Evolutionary conservation across 2,888 invertebrate genomes (phyloP).

Genomic region (Schrankia costaestrigalis): DNA sequence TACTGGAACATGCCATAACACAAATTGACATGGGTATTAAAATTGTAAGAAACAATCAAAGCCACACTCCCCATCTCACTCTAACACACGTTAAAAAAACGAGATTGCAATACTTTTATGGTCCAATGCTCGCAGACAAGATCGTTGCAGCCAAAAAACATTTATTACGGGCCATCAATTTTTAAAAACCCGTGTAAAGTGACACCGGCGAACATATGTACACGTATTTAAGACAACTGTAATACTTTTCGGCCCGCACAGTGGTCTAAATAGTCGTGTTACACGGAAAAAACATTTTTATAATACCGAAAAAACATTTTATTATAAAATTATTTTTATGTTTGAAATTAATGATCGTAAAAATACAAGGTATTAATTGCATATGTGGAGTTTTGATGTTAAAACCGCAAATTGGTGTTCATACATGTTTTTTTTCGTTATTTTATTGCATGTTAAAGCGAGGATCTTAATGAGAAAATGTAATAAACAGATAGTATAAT

Average conservation of each 20-base stretch:
- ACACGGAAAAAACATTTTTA: conserved; percentile 24
- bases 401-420: conserved; percentile 7
- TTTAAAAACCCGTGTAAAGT: conserved; percentile 68
- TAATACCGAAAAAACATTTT: conserved; percentile 12
- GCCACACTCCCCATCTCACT: conserved; percentile 37
- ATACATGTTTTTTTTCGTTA: background rate
- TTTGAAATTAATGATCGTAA: conserved; percentile 15
- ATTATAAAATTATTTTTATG: conserved; percentile 20
- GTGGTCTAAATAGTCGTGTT: conserved; percentile 43
- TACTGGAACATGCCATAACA: conserved; percentile 49
- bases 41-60: conserved; percentile 53
- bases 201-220: conserved; percentile 64
- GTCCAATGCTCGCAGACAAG: conserved; percentile 52
- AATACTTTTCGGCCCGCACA: conserved; percentile 45
- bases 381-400: conserved; percentile 10
- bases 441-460: conserved; percentile 33
- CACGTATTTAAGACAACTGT: conserved; percentile 48
- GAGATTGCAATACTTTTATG: conserved; percentile 46
- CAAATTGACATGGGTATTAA: conserved; percentile 59
- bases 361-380: conserved; percentile 16
- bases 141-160: conserved; percentile 65
- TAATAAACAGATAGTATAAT: conserved; percentile 52
- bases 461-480: conserved; percentile 46
- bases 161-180: conserved; percentile 75
- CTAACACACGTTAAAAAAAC: conserved; percentile 19